Base-by-base conservation (phyloP, 2,888 invertebrate genomes). In the Microplitis manilae region DNA sequence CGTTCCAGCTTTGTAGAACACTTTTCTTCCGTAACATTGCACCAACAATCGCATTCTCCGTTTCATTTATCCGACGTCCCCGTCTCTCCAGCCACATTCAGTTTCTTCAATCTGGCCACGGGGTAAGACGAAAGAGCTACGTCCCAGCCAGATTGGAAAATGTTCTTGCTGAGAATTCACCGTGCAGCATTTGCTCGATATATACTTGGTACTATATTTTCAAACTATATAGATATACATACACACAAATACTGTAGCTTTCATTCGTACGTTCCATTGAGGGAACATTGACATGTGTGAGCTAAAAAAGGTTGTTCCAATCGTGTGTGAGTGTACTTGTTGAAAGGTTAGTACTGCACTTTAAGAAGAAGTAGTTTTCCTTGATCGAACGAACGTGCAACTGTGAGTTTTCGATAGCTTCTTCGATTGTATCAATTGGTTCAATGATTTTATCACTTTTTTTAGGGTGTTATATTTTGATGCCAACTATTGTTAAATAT, bases 21-120 rank as follows among this genome's bases (percentile, higher is more conserved):
- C 87, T 88, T 87, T 87, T 86, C 85, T 88, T 87, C 86, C 86
- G 86, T 86, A 87, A 86, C 87, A 86, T 85, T 86, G 85, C 84
- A 77, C 84, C 86, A 85, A 86, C 88, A 87, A 88, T 88, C 87
- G 88, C 87, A 87, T 88, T 87, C 84, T 85, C 85, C 84, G 83
- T 87, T 85, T 84, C 84, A 79, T 81, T 83, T 78, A 79, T 75
- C 77, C 79, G 83, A 60, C 70, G 39, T 68, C 80, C 82, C 82
- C 80, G 76, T 79, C 80, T 79, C 85, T 83, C 82, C 84, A 84
- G 83, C 79, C 82, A 82, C 83, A 82, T 85, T 85, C 84, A 81
- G 82, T 85, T 85, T 84, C 84, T 88, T 85, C 88, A 87, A 87
- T 86, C 87, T 86, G 86, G 84, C 74, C 82, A 81, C 79, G 84